Evolutionary conservation across 1,140 invertebrate genomes (phyloP).

Genomic region (Monomorium pharaonis): DNA sequence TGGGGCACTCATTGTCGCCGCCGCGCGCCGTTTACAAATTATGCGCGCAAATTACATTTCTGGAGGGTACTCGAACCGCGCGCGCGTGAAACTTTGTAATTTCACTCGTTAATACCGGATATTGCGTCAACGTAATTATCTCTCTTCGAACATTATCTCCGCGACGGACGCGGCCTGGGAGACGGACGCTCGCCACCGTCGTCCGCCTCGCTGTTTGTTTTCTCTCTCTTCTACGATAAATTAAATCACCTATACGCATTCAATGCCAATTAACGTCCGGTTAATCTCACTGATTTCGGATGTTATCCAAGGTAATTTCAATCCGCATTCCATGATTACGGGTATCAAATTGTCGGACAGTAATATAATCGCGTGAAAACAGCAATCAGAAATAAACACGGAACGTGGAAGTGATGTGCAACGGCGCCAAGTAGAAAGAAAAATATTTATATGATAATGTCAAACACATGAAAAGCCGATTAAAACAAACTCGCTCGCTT

Average conservation of each 20-base stretch:
- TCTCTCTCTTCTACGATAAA: not conserved
- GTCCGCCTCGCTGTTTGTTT: conserved; percentile 2
- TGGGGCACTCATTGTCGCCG: conserved; percentile 47
- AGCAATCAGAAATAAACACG: not conserved
- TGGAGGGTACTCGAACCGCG: not conserved
- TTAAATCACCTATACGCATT: not conserved
- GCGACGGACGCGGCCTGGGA: too few species aligned
- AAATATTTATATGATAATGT: not conserved
- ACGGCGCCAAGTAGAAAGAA: too few species aligned
- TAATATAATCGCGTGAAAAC: not conserved
- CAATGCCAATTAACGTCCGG: not conserved
- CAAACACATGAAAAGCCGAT: not conserved
- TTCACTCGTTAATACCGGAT: conserved; percentile 48
- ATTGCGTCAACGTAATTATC: conserved; percentile 61
- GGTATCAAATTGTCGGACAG: not conserved
- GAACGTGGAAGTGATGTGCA: not conserved
- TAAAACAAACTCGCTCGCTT: not conserved
- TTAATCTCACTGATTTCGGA: not conserved
- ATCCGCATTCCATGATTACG: not conserved
- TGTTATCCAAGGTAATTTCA: not conserved
- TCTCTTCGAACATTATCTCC: conserved; percentile 35
- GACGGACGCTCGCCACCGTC: not conserved
- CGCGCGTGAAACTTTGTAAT: conserved; percentile 53
- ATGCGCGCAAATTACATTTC: conserved; percentile 27
- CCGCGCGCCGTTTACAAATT: conserved; percentile 39